Evolutionary conservation across 2,113 vertebrate species (phyloP).

Genomic region (Chaenogobius annularis): DNA sequence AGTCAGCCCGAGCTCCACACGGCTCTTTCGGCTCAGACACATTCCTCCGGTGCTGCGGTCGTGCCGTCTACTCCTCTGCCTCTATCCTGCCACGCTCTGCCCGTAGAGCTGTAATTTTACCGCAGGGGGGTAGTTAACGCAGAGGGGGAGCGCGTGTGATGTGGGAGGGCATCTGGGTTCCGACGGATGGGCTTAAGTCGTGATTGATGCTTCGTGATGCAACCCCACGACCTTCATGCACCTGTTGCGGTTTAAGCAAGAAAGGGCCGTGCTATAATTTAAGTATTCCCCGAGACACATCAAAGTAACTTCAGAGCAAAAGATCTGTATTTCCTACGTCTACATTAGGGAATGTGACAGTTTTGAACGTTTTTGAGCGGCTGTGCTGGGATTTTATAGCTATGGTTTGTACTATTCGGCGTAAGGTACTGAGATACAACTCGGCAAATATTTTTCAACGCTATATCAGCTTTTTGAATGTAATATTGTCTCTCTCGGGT

Average conservation of each 20-base stretch:
- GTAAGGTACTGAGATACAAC: no score
- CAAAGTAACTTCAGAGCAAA: background rate
- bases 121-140: background rate
- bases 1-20: background rate
- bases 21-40: background rate
- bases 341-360: background rate
- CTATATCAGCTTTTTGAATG: no score
- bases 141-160: background rate
- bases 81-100: background rate
- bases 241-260: background rate
- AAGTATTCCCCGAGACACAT: background rate
- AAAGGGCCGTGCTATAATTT: background rate
- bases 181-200: background rate
- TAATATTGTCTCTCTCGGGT: no score
- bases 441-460: no score
- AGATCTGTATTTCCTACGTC: background rate
- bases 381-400: background rate
- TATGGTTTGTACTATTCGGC: background rate
- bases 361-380: background rate
- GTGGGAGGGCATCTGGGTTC: slow-evolving; percentile 6
- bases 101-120: background rate
- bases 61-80: background rate
- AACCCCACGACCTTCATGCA: background rate
- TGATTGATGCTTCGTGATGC: background rate
- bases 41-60: slow-evolving; percentile 1